phyloP scores from a whole-genome alignment of 2,113 vertebrate genomes.

The Xiphophorus maculatus region DNA sequence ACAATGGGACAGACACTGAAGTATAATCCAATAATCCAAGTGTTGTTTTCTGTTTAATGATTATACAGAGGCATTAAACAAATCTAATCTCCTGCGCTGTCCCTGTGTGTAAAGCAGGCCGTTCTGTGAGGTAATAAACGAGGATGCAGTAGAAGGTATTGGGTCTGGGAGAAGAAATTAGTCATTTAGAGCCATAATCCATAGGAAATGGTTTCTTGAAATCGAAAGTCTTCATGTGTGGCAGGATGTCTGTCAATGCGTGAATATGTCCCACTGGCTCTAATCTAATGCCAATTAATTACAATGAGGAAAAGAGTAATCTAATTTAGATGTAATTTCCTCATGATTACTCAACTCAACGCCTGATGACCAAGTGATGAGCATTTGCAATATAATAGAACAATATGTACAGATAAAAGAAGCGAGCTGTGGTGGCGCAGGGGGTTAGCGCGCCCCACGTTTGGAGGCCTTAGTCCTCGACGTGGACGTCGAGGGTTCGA shows the following conservation, averaged over 20 bases:
- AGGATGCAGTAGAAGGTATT: conserved; percentile 14
- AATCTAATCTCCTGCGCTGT: conserved; percentile 38
- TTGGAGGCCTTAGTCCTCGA: no score
- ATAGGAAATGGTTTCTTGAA: conserved; percentile 55
- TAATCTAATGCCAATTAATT: conserved; percentile 62
- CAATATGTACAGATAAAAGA: background rate
- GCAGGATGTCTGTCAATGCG: conserved; percentile 64
- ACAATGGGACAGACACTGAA: conserved; percentile 20
- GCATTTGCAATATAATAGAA: conserved; percentile 16
- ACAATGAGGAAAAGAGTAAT: conserved; percentile 60
- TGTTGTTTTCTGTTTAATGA: conserved; percentile 22
- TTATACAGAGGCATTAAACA: conserved; percentile 31
- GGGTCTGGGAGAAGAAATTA: conserved; percentile 43
- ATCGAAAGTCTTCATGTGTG: conserved; percentile 28
- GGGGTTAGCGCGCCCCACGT: no score
- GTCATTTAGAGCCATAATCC: conserved; percentile 16
- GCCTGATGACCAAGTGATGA: conserved; percentile 23
- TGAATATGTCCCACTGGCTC: conserved; percentile 56
- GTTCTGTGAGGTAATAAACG: conserved; percentile 24
- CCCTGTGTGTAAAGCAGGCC: background rate
- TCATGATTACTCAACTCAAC: conserved; percentile 42
- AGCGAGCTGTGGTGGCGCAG: background rate
- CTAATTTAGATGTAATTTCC: conserved; percentile 67
- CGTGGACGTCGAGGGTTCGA: no score
- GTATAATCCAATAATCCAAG: conserved; percentile 14